Percentiles rank a stretch among this genome's conserved stretches.
phyloP scores from a whole-genome alignment of 1,140 invertebrate species.

The Saccostrea echinata region DNA sequence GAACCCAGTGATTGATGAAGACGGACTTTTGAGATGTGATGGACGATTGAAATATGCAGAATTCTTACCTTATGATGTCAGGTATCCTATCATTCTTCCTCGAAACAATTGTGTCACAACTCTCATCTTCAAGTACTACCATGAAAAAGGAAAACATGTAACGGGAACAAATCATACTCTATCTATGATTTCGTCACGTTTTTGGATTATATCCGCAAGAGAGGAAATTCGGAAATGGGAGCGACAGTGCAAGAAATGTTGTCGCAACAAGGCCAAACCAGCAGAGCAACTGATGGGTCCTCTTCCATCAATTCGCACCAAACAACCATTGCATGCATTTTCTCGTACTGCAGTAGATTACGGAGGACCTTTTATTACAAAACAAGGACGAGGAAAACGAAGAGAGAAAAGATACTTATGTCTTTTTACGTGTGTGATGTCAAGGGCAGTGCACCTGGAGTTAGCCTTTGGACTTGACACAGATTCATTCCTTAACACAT shows the following conservation, averaged over 20 bases:
- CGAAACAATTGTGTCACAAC: conserved; percentile 49
- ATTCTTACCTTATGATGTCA: conserved; percentile 47
- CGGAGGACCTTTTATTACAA: conserved; percentile 29
- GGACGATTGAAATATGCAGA: conserved; percentile 40
- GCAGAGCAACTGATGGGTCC: too few relatives aligned
- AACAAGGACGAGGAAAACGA: conserved; percentile 41
- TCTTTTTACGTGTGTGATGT: too few relatives aligned
- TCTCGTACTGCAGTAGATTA: not conserved
- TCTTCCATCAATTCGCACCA: too few relatives aligned
- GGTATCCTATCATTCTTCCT: conserved; percentile 55
- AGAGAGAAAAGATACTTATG: conserved; percentile 38
- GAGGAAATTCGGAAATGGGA: conserved; percentile 41
- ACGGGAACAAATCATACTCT: conserved; percentile 17
- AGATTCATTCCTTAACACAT: conserved; percentile 25
- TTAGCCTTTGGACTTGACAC: too few relatives aligned
- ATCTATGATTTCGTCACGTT: conserved; percentile 12
- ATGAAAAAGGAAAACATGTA: conserved; percentile 44
- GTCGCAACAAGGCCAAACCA: conserved; percentile 5
- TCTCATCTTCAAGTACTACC: conserved; percentile 54
- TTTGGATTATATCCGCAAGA: conserved; percentile 42
- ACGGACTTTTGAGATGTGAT: too few relatives aligned
- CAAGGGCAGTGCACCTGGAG: conserved; percentile 21
- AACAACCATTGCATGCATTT: too few relatives aligned
- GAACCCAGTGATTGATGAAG: too few relatives aligned
- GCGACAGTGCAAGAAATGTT: conserved; percentile 18